Conservation (phyloP, 2,113 vertebrate genomes). For the Cyanoderma ruficeps region DNA sequence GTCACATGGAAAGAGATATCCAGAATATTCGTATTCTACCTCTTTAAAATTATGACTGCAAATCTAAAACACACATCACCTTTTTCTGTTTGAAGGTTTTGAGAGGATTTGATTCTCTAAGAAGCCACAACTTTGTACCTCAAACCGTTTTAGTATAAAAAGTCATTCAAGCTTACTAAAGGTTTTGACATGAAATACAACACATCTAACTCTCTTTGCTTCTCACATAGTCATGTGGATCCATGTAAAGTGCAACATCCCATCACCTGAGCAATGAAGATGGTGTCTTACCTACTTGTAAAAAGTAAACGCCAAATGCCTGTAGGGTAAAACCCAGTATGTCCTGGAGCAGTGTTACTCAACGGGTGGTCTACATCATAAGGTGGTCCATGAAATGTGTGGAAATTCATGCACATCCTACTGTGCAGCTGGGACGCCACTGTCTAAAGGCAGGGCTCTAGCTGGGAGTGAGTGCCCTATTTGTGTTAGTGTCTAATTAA, state of each 20-base stretch:
- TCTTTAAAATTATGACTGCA: not conserved
- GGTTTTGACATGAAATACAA: not conserved
- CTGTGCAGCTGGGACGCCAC: not conserved
- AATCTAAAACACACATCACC: accelerated
- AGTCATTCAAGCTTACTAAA: not conserved
- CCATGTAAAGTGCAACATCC: not conserved
- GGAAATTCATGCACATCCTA: not conserved
- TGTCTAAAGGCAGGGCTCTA: not conserved
- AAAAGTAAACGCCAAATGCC: not conserved
- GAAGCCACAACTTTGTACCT: not conserved
- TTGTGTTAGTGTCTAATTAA: not conserved
- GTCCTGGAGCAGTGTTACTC: not conserved
- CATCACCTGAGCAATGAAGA: not conserved
- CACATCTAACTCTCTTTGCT: not conserved
- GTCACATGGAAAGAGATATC: not conserved
- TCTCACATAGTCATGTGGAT: not conserved
- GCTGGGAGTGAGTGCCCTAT: not conserved
- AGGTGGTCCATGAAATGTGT: not conserved
- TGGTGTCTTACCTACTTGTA: accelerated
- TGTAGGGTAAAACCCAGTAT: not conserved
- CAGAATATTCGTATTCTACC: not conserved
- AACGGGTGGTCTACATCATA: not conserved
- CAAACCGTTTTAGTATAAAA: not conserved
- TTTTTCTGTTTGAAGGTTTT: not conserved
- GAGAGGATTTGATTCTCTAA: not conserved